Base-by-base conservation (phyloP, 2,113 vertebrate species). In the Ailuropoda melanoleuca region DNA sequence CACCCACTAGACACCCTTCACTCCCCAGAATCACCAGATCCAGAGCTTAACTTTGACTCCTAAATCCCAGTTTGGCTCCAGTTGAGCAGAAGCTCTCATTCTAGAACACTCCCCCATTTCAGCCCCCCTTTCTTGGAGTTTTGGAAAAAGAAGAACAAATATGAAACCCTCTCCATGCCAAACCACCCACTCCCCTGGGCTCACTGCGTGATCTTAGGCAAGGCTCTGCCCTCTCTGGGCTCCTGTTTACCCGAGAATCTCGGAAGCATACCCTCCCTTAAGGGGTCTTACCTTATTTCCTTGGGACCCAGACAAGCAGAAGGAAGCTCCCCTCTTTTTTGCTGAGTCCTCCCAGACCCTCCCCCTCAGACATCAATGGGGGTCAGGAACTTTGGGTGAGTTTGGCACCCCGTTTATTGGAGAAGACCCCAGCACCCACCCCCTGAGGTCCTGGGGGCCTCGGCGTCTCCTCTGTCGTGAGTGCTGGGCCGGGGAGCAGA, bases 341-440 rank as follows among this genome's bases (percentile, higher is more conserved):
- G 37, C 50, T 48, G 64, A 55, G 46, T 88, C 97, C 70, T 88
- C 90, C 92, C 92, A 95, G 89, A 46, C 88, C 95, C 97, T 83
- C 31, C 96, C 95, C 93, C 62, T 97, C 48, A 78, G 93, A 89
- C 95, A 84, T 55, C 92, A 96, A 14, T 56, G 93, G 64, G 80
- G 91, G 6, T 83, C 74, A 66, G 90, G 55, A 94, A 81, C 48
- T 82, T 66, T 82, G 92, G 90, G 55, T 82, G 96, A 94, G 84
- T 88, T 93, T 96, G 95, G 90, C 88, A 97, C 96, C 85, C 84
- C 37, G 3, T 98, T 98, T 98, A 98, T 98, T 98, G 95, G 97
- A 97, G 95, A 94, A 98, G 93, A 97, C 50, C 96, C 98, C 88
- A 86, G 92, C 89, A 88, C 96, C 96, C 92, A 62, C 83, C 90